Conservation (phyloP, 2,888 invertebrate genomes). For the Pollenia amentaria region DNA sequence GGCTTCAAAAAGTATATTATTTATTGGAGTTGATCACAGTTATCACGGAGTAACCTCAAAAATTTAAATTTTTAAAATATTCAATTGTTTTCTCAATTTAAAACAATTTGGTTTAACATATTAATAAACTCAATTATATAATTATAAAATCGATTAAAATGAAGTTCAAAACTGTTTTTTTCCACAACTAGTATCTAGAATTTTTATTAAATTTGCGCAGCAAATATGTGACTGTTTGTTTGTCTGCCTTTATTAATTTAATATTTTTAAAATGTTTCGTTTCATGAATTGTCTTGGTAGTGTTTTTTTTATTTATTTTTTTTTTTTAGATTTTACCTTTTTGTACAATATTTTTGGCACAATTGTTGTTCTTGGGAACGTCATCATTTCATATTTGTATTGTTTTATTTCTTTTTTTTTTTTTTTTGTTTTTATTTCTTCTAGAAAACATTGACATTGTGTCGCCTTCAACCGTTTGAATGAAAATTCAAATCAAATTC, state of each 20-base stretch:
- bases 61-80: background rate
- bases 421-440: slow-evolving; percentile 28
- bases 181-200: background rate
- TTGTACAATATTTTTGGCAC: slow-evolving; percentile 49
- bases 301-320: background rate
- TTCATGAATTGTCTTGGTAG: background rate
- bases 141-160: slow-evolving; percentile 17
- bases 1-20: no score
- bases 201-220: slow-evolving; percentile 17
- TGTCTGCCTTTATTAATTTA: background rate
- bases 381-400: slow-evolving; percentile 43
- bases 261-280: slow-evolving; percentile 14
- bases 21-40: no score
- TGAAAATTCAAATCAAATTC: slow-evolving; percentile 38
- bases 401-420: slow-evolving; percentile 2
- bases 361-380: slow-evolving; percentile 36
- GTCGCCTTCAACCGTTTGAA: slow-evolving; percentile 21
- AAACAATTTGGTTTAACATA: background rate
- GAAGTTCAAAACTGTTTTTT: background rate
- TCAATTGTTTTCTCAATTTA: background rate
- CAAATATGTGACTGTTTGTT: background rate
- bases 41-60: background rate
- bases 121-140: background rate
- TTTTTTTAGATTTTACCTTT: background rate
- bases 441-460: slow-evolving; percentile 58